Percentiles rank a stretch among this genome's conserved stretches.
Evolutionary conservation across 2,888 invertebrate genomes (phyloP).

Genomic region (Drosophila putrida): DNA sequence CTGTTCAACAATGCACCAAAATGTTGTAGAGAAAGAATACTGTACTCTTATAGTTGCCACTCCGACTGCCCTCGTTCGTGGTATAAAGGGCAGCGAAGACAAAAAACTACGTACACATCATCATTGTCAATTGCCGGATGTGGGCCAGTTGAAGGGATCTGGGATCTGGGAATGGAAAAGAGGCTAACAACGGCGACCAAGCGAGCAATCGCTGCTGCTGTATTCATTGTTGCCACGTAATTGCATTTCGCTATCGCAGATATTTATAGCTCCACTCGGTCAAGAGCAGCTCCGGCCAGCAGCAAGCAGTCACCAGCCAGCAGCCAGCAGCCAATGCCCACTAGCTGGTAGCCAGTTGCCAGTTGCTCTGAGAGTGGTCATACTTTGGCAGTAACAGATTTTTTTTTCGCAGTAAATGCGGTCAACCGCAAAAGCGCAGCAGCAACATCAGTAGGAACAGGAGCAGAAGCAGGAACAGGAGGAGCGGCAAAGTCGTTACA

Average conservation of each 20-base stretch:
- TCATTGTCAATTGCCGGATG: constrained; percentile 80
- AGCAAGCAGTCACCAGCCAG: constrained; percentile 11
- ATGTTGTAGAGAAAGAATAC: constrained; percentile 68
- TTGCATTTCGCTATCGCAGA: constrained; percentile 85
- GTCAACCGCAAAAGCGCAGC: constrained; percentile 83
- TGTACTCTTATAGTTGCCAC: constrained; percentile 11
- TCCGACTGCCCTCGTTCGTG: constrained; percentile 21
- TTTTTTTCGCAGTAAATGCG: constrained; percentile 78
- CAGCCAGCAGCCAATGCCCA: constrained; percentile 9
- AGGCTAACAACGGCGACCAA: constrained; percentile 50
- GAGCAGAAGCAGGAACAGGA: constrained; percentile 7
- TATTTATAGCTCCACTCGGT: constrained; percentile 84
- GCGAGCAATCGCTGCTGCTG: constrained; percentile 77
- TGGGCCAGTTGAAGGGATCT: constrained; percentile 37
- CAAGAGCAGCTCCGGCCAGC: constrained; percentile 70
- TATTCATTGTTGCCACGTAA: constrained; percentile 85
- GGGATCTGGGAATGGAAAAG: constrained; percentile 9
- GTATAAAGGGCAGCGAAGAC: constrained; percentile 68
- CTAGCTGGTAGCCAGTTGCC: constrained; percentile 34
- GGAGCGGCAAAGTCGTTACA: constrained; percentile 68
- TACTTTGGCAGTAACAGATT: constrained; percentile 82
- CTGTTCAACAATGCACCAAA: constrained; percentile 65
- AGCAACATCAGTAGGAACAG: constrained; percentile 39
- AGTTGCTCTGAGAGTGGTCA: constrained; percentile 44
- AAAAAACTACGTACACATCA: constrained; percentile 80